Percentiles rank a stretch among this genome's conserved stretches.
These are phyloP conservation scores for Dysdera silvatica DNA, from an alignment of 1,140 invertebrate species.

Conservation along the genomic window DNA sequence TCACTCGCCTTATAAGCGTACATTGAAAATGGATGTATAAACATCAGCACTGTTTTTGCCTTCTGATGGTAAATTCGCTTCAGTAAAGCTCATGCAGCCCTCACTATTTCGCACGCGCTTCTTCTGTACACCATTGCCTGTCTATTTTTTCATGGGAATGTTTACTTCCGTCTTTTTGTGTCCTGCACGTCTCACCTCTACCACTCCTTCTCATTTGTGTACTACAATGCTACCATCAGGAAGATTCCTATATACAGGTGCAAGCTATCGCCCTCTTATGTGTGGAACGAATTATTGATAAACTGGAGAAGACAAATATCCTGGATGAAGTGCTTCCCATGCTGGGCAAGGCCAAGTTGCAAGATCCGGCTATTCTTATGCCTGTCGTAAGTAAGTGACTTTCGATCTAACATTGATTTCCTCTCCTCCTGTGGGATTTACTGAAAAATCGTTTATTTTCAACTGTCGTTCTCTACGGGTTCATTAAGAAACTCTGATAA, in stretches of 20 bases:
- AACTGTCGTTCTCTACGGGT: no score
- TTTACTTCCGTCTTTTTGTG: not conserved
- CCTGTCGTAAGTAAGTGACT: conserved; percentile 47
- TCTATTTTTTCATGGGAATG: not conserved
- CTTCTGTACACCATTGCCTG: not conserved
- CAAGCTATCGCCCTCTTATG: conserved; percentile 41
- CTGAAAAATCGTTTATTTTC: no score
- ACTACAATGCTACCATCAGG: conserved; percentile 10
- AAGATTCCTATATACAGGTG: conserved; percentile 35
- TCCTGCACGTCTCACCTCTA: not conserved
- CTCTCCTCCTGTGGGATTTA: no score
- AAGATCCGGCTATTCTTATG: conserved; percentile 61
- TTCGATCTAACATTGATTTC: no score
- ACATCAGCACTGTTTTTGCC: no score
- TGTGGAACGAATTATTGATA: conserved; percentile 65
- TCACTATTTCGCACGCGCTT: no score
- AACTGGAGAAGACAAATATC: conserved; percentile 77
- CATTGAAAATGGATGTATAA: no score
- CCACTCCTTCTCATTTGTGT: not conserved
- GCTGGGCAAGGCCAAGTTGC: conserved; percentile 71
- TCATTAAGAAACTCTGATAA: no score
- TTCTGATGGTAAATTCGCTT: no score
- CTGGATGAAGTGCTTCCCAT: conserved; percentile 86
- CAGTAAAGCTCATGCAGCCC: no score
- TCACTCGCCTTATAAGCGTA: no score